Base-by-base conservation (phyloP, 30 jellyfish, hydroid and myxozoan genomes). In the Rhopilema esculentum region DNA sequence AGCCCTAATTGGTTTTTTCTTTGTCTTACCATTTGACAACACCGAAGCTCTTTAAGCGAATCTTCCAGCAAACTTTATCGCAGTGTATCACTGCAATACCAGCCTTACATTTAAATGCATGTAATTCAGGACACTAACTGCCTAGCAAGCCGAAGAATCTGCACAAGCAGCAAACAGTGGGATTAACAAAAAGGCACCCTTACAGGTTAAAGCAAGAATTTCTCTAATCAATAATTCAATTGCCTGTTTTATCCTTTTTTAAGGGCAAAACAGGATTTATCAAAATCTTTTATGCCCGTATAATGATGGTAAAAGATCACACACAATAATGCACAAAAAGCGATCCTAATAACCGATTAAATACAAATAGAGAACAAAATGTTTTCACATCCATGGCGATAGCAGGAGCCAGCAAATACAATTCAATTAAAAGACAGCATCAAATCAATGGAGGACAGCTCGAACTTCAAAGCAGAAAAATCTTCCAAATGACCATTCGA, bases 151-250 rank as follows among this genome's bases (percentile, higher is more conserved):
- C 57, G 12, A 40, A 40, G 57, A 2, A 40, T n/a, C n/a, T n/a
- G n/a, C n/a, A n/a, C n/a, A n/a, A n/a, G 66, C 66, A 51, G 66
- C 66, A 51, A 51, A n/a, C n/a, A 15, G 66, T 51, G 66, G 66
- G 16, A 51, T 9, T 15, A 51, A 51, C 19, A 19, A 51, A 19
- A 51, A 51, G 66, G 66, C 66, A 19, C 66, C 19, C 66, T n/a
- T n/a, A n/a, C n/a, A n/a, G n/a, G n/a, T n/a, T n/a, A n/a, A 2
- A 6, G 57, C 57, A 40, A 40, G 57, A 40, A 40, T 40, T 40
- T 40, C 12, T 6, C 57, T 40, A 40, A 40, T 40, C 57, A 40
- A 12, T 2, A 40, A 12, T 12, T 40, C 57, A 40, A 40, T 40
- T 40, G 57, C 12, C 57, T 40, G 57, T 12, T 12, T 40, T 40